These are phyloP conservation scores for Chymomyza costata DNA, from an alignment of 1,140 invertebrate species.

Conservation along the genomic window DNA sequence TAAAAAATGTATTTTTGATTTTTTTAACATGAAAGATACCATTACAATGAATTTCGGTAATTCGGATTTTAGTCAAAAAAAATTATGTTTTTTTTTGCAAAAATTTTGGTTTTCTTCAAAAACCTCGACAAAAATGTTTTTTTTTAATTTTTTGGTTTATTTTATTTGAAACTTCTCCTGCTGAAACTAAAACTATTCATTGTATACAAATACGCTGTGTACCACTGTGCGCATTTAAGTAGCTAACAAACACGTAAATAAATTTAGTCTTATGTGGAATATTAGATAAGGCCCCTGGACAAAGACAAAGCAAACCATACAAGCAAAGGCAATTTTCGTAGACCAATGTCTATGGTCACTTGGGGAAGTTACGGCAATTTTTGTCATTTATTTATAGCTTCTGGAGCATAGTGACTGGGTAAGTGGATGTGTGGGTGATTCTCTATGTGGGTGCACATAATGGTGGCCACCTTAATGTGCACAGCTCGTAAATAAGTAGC, in stretches of 20 bases:
- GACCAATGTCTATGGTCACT: background rate
- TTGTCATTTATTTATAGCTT: conserved; percentile 56
- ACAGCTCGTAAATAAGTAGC: conserved; percentile 59
- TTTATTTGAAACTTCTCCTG: too few relatives aligned
- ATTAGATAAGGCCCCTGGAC: conserved; percentile 7
- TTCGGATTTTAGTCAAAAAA: too few relatives aligned
- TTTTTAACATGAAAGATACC: too few relatives aligned
- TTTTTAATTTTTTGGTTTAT: too few relatives aligned
- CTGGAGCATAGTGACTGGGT: conserved; percentile 19
- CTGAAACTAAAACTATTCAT: too few relatives aligned
- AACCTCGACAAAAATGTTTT: too few relatives aligned
- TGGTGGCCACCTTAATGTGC: background rate
- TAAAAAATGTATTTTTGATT: too few relatives aligned
- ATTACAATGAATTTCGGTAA: too few relatives aligned
- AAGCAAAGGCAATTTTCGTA: background rate
- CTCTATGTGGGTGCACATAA: conserved; percentile 12
- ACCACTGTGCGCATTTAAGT: too few relatives aligned
- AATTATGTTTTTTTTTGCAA: too few relatives aligned
- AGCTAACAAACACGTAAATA: background rate
- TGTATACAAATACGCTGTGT: too few relatives aligned
- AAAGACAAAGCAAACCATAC: conserved; percentile 7
- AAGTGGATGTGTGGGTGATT: conserved; percentile 3
- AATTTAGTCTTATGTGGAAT: background rate
- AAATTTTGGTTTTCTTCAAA: too few relatives aligned
- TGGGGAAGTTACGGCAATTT: conserved; percentile 28